These are phyloP conservation scores for Euphydryas editha DNA, from an alignment of 2,888 invertebrate species.

Conservation along the genomic window DNA sequence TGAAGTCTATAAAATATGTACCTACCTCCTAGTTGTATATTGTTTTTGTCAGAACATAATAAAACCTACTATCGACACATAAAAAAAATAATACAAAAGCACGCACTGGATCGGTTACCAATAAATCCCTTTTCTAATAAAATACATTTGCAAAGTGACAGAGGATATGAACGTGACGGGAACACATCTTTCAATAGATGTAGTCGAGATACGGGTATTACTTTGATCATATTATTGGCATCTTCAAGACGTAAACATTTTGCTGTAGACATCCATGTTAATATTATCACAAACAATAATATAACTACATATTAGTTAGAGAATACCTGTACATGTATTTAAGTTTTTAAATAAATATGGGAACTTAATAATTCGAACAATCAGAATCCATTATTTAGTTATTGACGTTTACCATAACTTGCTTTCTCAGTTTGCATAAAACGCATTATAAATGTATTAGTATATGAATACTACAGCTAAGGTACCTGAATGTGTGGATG, in stretches of 20 bases:
- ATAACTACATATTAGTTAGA: too few species aligned
- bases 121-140: constrained; percentile 1
- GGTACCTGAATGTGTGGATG: constrained; percentile 18
- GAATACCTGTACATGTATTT: too few species aligned
- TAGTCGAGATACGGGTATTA: neutral
- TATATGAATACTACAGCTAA: constrained; percentile 13
- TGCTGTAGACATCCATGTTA: neutral
- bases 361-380: too few species aligned
- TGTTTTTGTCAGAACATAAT: too few species aligned
- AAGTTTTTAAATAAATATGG: too few species aligned
- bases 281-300: too few species aligned
- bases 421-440: too few species aligned
- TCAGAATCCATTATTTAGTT: too few species aligned
- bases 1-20: too few species aligned
- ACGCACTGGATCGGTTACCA: neutral
- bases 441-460: neutral
- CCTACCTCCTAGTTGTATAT: too few species aligned
- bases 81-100: neutral
- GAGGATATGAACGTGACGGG: neutral
- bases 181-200: neutral
- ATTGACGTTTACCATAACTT: too few species aligned
- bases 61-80: too few species aligned
- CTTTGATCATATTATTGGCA: neutral
- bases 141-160: constrained; percentile 5
- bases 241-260: neutral